Base-by-base conservation (phyloP, 2,113 vertebrate genomes). In the Pristiophorus japonicus region DNA sequence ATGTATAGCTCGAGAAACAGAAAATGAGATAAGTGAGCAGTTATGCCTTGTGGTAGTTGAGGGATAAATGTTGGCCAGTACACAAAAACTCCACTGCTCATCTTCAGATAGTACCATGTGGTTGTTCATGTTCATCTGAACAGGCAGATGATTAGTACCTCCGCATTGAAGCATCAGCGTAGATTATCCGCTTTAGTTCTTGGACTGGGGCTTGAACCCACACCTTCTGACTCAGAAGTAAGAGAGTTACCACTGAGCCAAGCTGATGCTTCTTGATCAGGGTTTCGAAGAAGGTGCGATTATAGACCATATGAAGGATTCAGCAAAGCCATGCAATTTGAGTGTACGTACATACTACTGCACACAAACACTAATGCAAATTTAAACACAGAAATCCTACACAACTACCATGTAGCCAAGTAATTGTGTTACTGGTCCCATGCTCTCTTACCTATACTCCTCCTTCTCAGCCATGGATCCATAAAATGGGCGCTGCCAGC, bases 401-500 rank as follows among this genome's bases (percentile, higher is more conserved):
- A 63, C 34, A 22, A 22, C 22, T 94, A 34, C 1, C 42, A 30
- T 63, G 47, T 27, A 88, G 24, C 51, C 51, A 51, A 51, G 51
- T 51, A 51, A 51, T 51, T 51, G 51, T 51, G 51, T 8, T 51
- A 88, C 16, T 55, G 27, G 42, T 30, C 62, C 4, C 78, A 11
- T 95, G 93, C 55, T 34, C 22, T 84, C 75, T 96, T 96, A 97
- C 97, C 97, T 97, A 96, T 97, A 97, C 87, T 97, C 97, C 95
- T 97, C 97, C 96, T 96, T 97, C 95, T 98, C 97, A 62, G 66
- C 96, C 85, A 96, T 95, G 85, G 96, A 96, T 75, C 97, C 97
- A 96, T 97, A 98, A 96, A 97, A 97, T 2, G 97, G 97, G 95
- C 97, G 97, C 95, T 96, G 95, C 97, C 97, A 98, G 51, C 96